A percentile compares a stretch with the other conserved stretches of the same genome.
Conservation (phyloP, 2,888 invertebrate genomes). For the Netelia melanura region DNA sequence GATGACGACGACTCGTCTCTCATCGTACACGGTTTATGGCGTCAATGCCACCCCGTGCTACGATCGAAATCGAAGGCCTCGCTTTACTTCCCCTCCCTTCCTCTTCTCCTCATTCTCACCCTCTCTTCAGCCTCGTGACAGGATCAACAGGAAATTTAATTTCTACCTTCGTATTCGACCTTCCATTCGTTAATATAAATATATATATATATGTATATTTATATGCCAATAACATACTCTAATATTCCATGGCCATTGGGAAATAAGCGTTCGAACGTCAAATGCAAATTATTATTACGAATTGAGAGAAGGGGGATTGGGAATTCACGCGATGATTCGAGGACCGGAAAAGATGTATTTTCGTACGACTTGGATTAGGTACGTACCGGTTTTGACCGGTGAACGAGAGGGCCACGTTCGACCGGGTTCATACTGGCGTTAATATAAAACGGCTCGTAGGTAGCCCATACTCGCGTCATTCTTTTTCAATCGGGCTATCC, state of each 20-base stretch:
- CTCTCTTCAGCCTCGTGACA: conserved; percentile 55
- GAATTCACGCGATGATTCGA: conserved; percentile 28
- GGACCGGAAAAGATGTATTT: conserved; percentile 42
- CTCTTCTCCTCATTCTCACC: conserved; percentile 34
- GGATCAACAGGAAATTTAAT: conserved; percentile 71
- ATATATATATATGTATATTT: background rate
- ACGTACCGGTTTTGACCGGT: conserved; percentile 55
- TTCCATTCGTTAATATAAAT: conserved; percentile 22
- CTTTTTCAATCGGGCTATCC: background rate
- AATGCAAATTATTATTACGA: conserved; percentile 57
- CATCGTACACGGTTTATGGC: conserved; percentile 1
- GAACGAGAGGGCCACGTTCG: conserved; percentile 12
- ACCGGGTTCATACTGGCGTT: background rate
- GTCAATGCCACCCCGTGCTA: conserved; percentile 56
- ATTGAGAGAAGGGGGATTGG: conserved; percentile 31
- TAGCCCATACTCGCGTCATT: background rate
- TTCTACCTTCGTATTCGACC: conserved; percentile 57
- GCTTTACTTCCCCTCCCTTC: conserved; percentile 31
- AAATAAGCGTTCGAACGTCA: conserved; percentile 15
- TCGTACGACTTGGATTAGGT: conserved; percentile 30
- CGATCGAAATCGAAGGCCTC: conserved; percentile 66
- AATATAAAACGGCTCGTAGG: background rate
- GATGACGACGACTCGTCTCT: background rate
- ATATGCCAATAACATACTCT: background rate
- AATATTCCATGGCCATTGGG: conserved; percentile 50